These are phyloP conservation scores for Lutraria lutraria DNA, from an alignment of 2,888 invertebrate species.

Conservation along the genomic window DNA sequence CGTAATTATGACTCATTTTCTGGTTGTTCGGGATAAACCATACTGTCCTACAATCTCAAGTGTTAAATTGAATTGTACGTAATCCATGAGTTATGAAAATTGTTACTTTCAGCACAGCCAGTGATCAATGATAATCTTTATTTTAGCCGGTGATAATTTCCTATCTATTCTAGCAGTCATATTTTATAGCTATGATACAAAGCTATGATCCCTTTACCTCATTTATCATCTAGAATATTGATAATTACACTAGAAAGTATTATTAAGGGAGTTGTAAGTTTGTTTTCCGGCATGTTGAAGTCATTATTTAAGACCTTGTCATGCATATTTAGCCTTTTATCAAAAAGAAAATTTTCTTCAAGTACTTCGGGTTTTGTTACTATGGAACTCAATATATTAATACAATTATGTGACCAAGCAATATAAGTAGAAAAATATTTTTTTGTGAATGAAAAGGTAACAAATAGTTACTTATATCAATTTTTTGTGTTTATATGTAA, in stretches of 20 bases:
- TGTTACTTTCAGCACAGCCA: conserved; percentile 27
- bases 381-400: not conserved
- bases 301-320: not conserved
- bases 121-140: conserved; percentile 31
- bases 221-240: conserved; percentile 23
- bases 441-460: no score
- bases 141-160: conserved; percentile 13
- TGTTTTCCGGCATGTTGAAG: not conserved
- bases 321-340: not conserved
- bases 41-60: conserved; percentile 15
- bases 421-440: no score
- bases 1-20: conserved; percentile 14
- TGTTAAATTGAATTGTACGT: conserved; percentile 45
- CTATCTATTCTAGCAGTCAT: conserved; percentile 11
- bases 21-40: conserved; percentile 15
- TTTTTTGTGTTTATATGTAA: no score
- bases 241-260: not conserved
- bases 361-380: not conserved
- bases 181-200: conserved; percentile 28
- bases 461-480: no score
- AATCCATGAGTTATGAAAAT: conserved; percentile 52
- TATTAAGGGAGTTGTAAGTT: not conserved
- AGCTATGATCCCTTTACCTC: not conserved
- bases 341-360: not conserved
- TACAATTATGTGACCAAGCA: no score